phyloP scores from a whole-genome alignment of 2,113 vertebrate species.

The Campylomormyrus tamandua region DNA sequence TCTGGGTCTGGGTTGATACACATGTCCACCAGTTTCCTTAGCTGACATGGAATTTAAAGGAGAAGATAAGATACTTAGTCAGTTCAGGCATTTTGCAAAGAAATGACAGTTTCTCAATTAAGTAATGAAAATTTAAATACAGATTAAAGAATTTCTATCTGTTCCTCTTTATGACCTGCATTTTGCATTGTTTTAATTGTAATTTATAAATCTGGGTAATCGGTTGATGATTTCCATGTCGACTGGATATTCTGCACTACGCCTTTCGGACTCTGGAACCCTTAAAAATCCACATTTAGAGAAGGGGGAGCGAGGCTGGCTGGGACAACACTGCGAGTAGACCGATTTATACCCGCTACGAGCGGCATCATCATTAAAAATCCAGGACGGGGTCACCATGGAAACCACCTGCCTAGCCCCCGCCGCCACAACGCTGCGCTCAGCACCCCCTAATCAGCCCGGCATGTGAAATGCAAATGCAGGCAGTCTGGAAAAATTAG shows the following conservation, averaged over 20 bases:
- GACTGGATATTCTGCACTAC: background rate
- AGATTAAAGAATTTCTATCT: background rate
- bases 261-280: slow-evolving; percentile 44
- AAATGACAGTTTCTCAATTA: background rate
- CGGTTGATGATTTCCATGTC: background rate
- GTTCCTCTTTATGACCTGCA: background rate
- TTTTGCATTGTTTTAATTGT: background rate
- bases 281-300: slow-evolving; percentile 57
- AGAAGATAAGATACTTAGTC: background rate
- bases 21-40: slow-evolving; percentile 91
- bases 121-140: background rate
- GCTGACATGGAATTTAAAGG: slow-evolving; percentile 51
- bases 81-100: background rate
- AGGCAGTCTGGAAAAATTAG: slow-evolving; percentile 96
- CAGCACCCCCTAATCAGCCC: slow-evolving; percentile 79
- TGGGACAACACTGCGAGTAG: slow-evolving; percentile 75
- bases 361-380: slow-evolving; percentile 90
- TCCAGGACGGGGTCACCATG: slow-evolving; percentile 86
- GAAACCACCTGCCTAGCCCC: slow-evolving; percentile 90
- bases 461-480: slow-evolving; percentile 97
- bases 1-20: slow-evolving; percentile 98
- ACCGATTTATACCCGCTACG: slow-evolving; percentile 78
- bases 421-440: slow-evolving; percentile 58
- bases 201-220: background rate
- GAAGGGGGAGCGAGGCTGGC: slow-evolving; percentile 45